Evolutionary conservation across 2,113 vertebrate species (phyloP).

Genomic region (Naja naja): DNA sequence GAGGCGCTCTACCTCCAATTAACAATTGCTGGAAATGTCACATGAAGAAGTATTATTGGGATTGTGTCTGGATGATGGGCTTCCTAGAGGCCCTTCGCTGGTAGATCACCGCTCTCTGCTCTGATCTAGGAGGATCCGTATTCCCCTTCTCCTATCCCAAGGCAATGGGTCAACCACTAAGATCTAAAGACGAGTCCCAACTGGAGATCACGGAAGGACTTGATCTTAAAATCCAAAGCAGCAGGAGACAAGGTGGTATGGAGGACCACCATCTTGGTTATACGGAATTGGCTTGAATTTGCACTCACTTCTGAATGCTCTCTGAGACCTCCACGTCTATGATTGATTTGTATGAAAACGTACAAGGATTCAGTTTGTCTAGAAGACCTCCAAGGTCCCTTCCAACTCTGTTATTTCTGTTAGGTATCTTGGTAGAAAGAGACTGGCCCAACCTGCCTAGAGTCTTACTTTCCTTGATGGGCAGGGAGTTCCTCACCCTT

Average conservation of each 20-base stretch:
- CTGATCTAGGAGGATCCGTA: background rate
- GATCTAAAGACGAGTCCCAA: background rate
- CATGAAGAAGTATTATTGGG: background rate
- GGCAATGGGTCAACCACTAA: background rate
- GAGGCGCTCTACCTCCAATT: background rate
- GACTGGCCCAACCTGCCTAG: slow-evolving; percentile 3
- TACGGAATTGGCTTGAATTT: background rate
- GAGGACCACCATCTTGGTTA: background rate
- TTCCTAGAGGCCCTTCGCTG: background rate
- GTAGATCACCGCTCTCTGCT: background rate
- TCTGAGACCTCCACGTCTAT: background rate
- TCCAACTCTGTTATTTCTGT: background rate
- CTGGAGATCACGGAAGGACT: background rate
- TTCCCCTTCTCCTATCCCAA: background rate
- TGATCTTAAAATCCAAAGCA: background rate
- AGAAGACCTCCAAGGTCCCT: background rate
- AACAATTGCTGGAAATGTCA: background rate
- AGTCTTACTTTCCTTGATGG: background rate
- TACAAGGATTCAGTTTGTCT: background rate
- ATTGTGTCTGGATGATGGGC: background rate
- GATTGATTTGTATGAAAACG: background rate
- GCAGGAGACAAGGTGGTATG: background rate
- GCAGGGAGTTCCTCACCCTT: fast-evolving
- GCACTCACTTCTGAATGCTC: background rate
- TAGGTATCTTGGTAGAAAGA: slow-evolving; percentile 29